Base-by-base conservation (phyloP, 2,888 invertebrate genomes). In the Orthonychiurus folsomi region DNA sequence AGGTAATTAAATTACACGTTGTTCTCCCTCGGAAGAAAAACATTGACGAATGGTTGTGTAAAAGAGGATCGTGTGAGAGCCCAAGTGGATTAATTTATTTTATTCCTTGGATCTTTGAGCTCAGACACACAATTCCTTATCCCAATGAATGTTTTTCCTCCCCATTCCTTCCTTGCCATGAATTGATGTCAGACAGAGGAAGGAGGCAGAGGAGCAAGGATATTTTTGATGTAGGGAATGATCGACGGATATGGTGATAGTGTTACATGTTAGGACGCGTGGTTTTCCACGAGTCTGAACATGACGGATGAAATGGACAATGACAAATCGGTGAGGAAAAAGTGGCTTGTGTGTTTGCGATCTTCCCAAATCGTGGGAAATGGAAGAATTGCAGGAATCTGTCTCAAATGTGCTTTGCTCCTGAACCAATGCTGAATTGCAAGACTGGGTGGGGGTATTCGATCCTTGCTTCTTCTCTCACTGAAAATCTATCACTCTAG, bases 311-410 rank as follows among this genome's bases (percentile, higher is more conserved):
- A 60, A 60, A 54, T 55, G 53, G 60, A 55, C 60, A 60, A 37
- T 60, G 60, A 60, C 60, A 60, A 55, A 60, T 60, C 47, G 60
- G 53, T 52, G 21, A 20, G 24, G 21, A 23, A 56, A 56, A 56
- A 26, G n/a, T 52, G 52, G 52, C n/a, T 52, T 5, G 48, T n/a
- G n/a, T n/a, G 37, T 37, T 37, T 37, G 37, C 37, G 9, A 37
- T 37, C 9, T 37, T 15, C 15, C 47, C 23, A 47, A 47, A 57
- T 47, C 37, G 57, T 57, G 57, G 48, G 57, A 57, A 57, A 47
- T 57, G 23, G 27, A 37, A 23, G 57, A 47, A 57, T 57, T 56
- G 56, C 37, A 21, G n/a, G 20, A n/a, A n/a, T 37, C 37, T 37
- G 15, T 37, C 37, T 37, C 37, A n/a, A n/a, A n/a, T n/a, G n/a